Percentiles rank a stretch among this genome's conserved stretches.
Evolutionary conservation across 2,797 vertebrate genomes (phyloP).

Genomic region (Anomalospiza imberbis): DNA sequence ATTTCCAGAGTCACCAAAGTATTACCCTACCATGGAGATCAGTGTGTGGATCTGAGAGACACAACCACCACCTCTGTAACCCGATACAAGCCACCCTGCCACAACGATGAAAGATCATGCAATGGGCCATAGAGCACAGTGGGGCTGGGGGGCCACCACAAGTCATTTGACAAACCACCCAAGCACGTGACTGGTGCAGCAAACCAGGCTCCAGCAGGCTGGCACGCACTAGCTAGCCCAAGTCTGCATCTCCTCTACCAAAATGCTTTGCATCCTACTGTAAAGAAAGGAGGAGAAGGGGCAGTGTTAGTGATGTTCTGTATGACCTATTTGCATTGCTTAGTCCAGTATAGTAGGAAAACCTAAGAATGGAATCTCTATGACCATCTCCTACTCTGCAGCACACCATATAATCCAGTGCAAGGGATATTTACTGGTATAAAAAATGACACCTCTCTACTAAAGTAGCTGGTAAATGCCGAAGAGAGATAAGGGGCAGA

Average conservation of each 20-base stretch:
- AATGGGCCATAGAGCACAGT: neutral
- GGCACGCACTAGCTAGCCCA: neutral
- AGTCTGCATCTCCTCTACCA: neutral
- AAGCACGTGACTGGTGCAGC: neutral
- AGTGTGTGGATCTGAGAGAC: neutral
- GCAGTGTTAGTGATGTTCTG: neutral
- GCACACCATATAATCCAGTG: neutral
- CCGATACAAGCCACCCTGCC: neutral
- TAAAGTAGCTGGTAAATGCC: neutral
- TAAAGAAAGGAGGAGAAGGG: neutral
- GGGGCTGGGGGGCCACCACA: rapidly evolving
- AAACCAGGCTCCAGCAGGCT: neutral
- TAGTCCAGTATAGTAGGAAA: neutral
- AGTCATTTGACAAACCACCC: neutral
- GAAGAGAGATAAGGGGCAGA: neutral
- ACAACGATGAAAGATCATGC: neutral
- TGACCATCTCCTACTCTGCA: neutral
- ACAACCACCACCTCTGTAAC: neutral
- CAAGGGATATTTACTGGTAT: neutral
- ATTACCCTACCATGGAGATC: neutral
- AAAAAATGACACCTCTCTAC: neutral
- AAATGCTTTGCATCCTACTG: neutral
- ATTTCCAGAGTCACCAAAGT: neutral
- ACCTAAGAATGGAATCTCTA: neutral
- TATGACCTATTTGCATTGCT: neutral